Evolutionary conservation across 1,140 invertebrate genomes (phyloP).

Genomic region (Thalassaphorura encarpata): DNA sequence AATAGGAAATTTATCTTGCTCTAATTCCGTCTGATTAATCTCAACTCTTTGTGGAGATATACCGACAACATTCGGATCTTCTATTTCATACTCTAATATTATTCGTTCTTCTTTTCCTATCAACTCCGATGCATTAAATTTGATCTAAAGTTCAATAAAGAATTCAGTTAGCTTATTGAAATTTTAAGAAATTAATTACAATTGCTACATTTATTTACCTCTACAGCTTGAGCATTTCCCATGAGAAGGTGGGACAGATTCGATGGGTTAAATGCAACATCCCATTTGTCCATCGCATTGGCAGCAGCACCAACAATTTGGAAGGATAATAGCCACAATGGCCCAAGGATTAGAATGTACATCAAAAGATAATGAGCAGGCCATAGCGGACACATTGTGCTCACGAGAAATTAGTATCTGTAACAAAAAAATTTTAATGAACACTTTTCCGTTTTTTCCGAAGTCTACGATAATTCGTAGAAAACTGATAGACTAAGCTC

Average conservation of each 20-base stretch:
- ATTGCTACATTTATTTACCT: conserved; percentile 9
- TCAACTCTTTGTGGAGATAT: conserved; percentile 8
- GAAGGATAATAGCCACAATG: conserved; percentile 44
- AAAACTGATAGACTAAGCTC: no score
- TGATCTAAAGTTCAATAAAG: conserved; percentile 19
- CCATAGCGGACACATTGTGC: conserved; percentile 50
- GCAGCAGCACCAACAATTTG: conserved; percentile 37
- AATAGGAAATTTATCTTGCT: conserved; percentile 13
- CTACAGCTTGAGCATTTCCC: conserved; percentile 21
- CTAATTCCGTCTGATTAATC: not conserved
- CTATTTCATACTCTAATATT: conserved; percentile 23
- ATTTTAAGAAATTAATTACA: not conserved
- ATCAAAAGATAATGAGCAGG: conserved; percentile 47
- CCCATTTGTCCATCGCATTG: conserved; percentile 28
- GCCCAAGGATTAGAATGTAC: conserved; percentile 44
- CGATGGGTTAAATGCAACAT: conserved; percentile 35
- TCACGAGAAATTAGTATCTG: no score
- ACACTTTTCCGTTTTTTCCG: no score
- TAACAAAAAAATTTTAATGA: no score
- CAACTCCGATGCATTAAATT: conserved; percentile 8
- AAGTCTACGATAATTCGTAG: no score
- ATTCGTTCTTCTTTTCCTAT: not conserved
- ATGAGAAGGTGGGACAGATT: conserved; percentile 29
- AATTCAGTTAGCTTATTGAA: not conserved
- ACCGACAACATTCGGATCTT: conserved; percentile 27